A percentile compares a stretch with the other conserved stretches of the same genome.
Evolutionary conservation across 2,797 vertebrate genomes (phyloP).

Genomic region (Pachyuromys duprasi): DNA sequence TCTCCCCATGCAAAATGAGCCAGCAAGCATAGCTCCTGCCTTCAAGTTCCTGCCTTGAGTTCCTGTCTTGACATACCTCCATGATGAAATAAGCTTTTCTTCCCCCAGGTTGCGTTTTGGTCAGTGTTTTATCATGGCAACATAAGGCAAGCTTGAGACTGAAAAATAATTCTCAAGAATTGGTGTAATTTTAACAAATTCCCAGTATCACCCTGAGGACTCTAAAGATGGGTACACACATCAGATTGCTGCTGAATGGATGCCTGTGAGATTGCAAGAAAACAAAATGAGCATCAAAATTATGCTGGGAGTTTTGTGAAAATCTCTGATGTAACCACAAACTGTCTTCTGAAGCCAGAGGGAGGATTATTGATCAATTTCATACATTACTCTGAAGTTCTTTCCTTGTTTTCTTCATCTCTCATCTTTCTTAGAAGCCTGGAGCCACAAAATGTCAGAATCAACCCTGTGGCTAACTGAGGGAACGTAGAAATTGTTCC

Average conservation of each 20-base stretch:
- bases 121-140: neutral
- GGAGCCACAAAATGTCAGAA: neutral
- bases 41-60: neutral
- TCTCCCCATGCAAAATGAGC: neutral
- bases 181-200: neutral
- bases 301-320: neutral
- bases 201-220: neutral
- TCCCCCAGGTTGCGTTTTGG: neutral
- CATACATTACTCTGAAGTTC: neutral
- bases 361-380: conserved; percentile 21
- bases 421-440: neutral
- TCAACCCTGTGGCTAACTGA: neutral
- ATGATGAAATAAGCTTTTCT: neutral
- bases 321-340: conserved; percentile 11
- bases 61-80: neutral
- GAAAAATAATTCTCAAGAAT: neutral
- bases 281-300: neutral
- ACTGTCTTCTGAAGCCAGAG: neutral
- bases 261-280: neutral
- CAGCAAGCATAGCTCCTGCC: neutral
- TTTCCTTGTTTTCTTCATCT: neutral
- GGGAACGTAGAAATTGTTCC: neutral
- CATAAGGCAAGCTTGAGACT: neutral
- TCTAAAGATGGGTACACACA: neutral
- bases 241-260: neutral